Evolutionary conservation across 2,113 vertebrate genomes (phyloP), one percentile per base, ranked within the genome.

Genomic region (Aegotheles bennettii): DNA sequence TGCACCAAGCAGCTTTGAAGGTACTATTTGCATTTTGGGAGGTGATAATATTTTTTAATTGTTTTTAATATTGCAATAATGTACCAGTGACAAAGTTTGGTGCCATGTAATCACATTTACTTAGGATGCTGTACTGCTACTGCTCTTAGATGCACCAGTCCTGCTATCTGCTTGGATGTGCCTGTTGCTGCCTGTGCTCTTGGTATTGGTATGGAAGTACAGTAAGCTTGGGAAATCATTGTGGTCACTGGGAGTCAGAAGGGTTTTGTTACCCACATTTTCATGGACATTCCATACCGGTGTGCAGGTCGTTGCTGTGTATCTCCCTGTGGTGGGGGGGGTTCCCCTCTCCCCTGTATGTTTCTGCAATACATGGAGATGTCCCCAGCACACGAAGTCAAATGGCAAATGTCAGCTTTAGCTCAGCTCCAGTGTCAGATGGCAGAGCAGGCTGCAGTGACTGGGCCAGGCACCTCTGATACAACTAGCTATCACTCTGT

Each of bases 391-490:
- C n/a, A n/a, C n/a, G 45, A 53, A 16, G 29, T 25, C 19, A 13
- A 26, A 16, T 4, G 31, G 35, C 9, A 8, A 40, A 36, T 15
- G 35, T 6, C 42, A 33, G 8, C 31, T 24, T 28, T 43, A 11
- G 7, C 54, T 35, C n/a, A 0, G 13, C 38, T 23, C 0, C 14
- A 16, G 3, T 16, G 40, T 13, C 40, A n/a, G 23, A 2, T 9
- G 35, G 19, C 29, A 19, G 77, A 38, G 6, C 43, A 7, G 13
- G 13, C 21, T 48, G 79, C 13, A 12, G 26, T 4, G 7, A 15
- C 36, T 24, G 10, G 29, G 16, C 33, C 38, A 26, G 17, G 7
- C 71, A 13, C 24, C 50, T 51, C 23, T 7, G 9, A 3, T 8
- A 6, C 29, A 10, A 26, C 23, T 6, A 45, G 28, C 56, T 40